phyloP scores from a whole-genome alignment of 1,140 invertebrate genomes.

The Neuroterus valhalla region DNA sequence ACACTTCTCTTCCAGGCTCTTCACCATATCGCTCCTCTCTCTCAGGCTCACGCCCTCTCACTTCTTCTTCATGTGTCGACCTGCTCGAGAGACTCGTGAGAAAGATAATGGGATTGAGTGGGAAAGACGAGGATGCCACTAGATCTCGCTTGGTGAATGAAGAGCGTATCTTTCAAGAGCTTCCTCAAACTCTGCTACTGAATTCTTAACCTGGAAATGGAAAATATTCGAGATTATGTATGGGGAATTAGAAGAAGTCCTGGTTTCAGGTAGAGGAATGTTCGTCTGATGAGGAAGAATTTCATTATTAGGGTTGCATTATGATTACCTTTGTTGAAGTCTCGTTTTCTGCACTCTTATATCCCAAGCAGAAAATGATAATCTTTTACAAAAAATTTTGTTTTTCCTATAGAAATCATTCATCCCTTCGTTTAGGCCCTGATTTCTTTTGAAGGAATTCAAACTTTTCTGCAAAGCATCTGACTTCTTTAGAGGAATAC shows the following conservation, averaged over 20 bases:
- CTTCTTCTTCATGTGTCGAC: conserved; percentile 34
- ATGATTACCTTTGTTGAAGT: too few species aligned
- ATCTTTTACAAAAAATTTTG: too few species aligned
- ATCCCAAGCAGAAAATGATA: too few species aligned
- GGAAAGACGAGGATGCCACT: conserved; percentile 42
- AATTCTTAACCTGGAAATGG: conserved; percentile 22
- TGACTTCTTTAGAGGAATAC: too few species aligned
- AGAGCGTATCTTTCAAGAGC: conserved; percentile 47
- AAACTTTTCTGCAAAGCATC: too few species aligned
- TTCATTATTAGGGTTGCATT: too few species aligned
- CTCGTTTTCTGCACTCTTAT: too few species aligned
- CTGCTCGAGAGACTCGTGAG: conserved; percentile 19
- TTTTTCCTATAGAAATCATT: too few species aligned
- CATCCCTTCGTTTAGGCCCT: too few species aligned
- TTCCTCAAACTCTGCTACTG: conserved; percentile 28
- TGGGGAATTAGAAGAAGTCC: not conserved
- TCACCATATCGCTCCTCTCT: conserved; percentile 54
- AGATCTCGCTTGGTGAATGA: conserved; percentile 43
- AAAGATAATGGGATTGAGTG: conserved; percentile 35
- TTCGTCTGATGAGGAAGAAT: too few species aligned
- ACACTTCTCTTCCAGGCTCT: conserved; percentile 61
- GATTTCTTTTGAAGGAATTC: too few species aligned
- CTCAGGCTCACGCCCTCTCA: conserved; percentile 47
- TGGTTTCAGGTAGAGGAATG: not conserved
- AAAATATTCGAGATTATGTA: not conserved